A percentile compares a stretch with the other conserved stretches of the same genome.
Evolutionary conservation across 2,888 invertebrate species (phyloP).

Genomic region (Philhelius pedissequus): DNA sequence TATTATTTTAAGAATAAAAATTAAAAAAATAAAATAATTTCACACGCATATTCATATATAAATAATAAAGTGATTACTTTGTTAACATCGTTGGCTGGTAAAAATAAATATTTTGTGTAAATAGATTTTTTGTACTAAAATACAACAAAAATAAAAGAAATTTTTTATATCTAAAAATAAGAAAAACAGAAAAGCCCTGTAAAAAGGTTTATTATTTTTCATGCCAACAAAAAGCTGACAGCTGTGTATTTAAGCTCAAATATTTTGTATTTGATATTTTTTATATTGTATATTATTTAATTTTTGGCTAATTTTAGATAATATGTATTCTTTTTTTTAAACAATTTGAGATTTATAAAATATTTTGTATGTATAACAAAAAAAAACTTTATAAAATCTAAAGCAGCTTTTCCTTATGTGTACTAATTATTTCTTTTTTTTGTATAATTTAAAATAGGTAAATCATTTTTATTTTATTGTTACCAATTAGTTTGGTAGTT

Average conservation of each 20-base stretch:
- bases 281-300: conserved; percentile 24
- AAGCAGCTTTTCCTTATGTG: conserved; percentile 32
- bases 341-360: conserved; percentile 44
- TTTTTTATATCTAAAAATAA: conserved; percentile 32
- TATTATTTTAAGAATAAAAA: conserved; percentile 15
- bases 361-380: conserved; percentile 46
- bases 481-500: conserved; percentile 27
- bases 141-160: conserved; percentile 18
- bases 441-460: not conserved
- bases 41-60: conserved; percentile 16
- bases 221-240: conserved; percentile 55
- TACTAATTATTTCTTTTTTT: not conserved
- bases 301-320: conserved; percentile 41
- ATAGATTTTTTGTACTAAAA: conserved; percentile 57
- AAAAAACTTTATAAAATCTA: conserved; percentile 29
- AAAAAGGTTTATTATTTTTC: conserved; percentile 57
- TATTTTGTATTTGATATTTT: conserved; percentile 39
- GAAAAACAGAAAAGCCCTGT: conserved; percentile 25
- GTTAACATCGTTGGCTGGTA: conserved; percentile 30
- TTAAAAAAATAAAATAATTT: not conserved
- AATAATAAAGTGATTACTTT: conserved; percentile 10
- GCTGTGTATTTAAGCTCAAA: conserved; percentile 63
- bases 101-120: conserved; percentile 44
- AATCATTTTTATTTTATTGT: conserved; percentile 20
- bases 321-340: conserved; percentile 28